Base-by-base conservation (phyloP, 2,113 vertebrate genomes). In the Corythoichthys intestinalis region DNA sequence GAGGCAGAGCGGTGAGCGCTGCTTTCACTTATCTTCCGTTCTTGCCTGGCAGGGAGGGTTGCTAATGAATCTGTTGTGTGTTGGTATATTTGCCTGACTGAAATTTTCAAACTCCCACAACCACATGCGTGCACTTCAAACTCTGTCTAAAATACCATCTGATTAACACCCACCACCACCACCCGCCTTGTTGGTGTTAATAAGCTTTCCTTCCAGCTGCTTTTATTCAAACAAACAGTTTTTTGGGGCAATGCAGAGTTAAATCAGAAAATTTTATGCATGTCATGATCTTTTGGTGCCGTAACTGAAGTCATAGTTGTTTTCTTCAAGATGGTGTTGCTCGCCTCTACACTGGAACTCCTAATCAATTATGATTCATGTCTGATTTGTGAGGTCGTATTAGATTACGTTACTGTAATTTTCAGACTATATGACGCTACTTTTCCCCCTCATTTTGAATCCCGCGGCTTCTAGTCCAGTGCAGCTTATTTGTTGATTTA, bases 101-200 rank as follows among this genome's bases (percentile, higher is more conserved):
- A 69, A 78, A 70, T 47, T 44, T 57, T 52, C 46, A 68, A 48
- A 73, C 69, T 37, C 52, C 63, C 49, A 44, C 59, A 75, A 57
- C 59, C 15, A 65, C 28, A 2, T 41, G 49, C 53, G 10, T 12
- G 4, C 46, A 12, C 5, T 77, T 70, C 69, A 71, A 79, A 78
- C 75, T 69, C 70, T 68, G 76, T 59, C 72, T 69, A 79, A 78
- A 81, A 84, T 78, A 75, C 62, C 78, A 82, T 80, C 79, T 73
- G 79, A 85, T 87, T 75, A 85, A 77, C 64, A 70, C 60, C 9
- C 47, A 67, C 59, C 12, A 34, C 35, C 59, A 37, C 28, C 71
- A 74, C 67, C 66, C 20, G 20, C 20, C 72, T 59, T 66, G 48
- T 72, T 79, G 68, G 70, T 5, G 37, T 76, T 84, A 79, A 81